A percentile compares a stretch with the other conserved stretches of the same genome.
These are phyloP conservation scores for Monochamus saltuarius DNA, from an alignment of 1,140 invertebrate genomes.

Conservation along the genomic window DNA sequence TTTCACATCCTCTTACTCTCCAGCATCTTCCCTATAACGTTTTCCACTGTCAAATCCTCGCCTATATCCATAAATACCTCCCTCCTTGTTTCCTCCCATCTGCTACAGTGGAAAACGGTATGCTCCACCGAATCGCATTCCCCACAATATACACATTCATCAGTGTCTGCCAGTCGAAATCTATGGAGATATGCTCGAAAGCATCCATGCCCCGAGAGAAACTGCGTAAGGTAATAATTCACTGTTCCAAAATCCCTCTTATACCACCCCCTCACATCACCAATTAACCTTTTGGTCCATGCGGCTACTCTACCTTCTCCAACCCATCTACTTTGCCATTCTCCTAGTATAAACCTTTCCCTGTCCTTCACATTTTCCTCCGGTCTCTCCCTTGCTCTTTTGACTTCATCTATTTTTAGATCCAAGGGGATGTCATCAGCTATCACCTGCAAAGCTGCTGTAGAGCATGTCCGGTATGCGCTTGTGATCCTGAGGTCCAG, in stretches of 20 bases:
- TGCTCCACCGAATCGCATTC: too few relatives aligned
- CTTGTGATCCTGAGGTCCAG: slow-evolving; percentile 13
- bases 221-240: slow-evolving; percentile 19
- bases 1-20: too few relatives aligned
- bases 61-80: too few relatives aligned
- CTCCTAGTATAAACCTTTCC: not conserved
- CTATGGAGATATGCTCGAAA: slow-evolving; percentile 6
- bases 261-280: slow-evolving; percentile 5
- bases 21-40: too few relatives aligned
- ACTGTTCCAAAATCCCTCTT: slow-evolving; percentile 16
- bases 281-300: slow-evolving; percentile 21
- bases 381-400: not conserved
- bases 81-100: too few relatives aligned
- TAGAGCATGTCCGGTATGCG: slow-evolving; percentile 38
- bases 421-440: slow-evolving; percentile 30
- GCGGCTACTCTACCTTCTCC: too few relatives aligned
- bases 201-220: slow-evolving; percentile 18
- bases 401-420: too few relatives aligned
- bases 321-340: too few relatives aligned
- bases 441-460: slow-evolving; percentile 29
- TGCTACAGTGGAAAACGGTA: too few relatives aligned
- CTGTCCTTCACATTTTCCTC: not conserved
- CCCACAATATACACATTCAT: too few relatives aligned
- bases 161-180: too few relatives aligned
- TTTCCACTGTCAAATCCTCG: too few relatives aligned